phyloP scores from a whole-genome alignment of 2,888 invertebrate genomes.

The Drosophila anomalipes region DNA sequence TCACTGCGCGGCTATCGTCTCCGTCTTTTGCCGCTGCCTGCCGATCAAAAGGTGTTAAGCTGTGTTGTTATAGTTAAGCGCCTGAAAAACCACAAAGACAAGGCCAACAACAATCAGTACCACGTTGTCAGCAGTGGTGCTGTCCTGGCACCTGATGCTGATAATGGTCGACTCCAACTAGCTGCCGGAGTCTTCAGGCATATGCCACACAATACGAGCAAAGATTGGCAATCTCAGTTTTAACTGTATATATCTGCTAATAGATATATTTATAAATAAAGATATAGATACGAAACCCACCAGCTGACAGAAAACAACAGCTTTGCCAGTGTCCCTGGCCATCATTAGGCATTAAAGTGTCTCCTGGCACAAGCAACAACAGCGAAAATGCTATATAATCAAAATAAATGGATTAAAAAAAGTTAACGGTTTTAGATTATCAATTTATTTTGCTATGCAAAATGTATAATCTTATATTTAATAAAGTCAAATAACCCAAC shows the following conservation, averaged over 20 bases:
- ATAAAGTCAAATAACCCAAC: not conserved
- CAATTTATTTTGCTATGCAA: not conserved
- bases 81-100: conserved; percentile 66
- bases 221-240: conserved; percentile 23
- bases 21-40: conserved; percentile 42
- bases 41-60: conserved; percentile 78
- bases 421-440: not conserved
- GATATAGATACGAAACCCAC: not conserved
- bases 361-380: not conserved
- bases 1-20: conserved; percentile 24
- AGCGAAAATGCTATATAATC: not conserved
- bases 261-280: not conserved
- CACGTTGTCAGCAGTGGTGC: conserved; percentile 33
- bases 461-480: not conserved
- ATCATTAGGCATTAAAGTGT: no score
- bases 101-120: conserved; percentile 58
- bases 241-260: not conserved
- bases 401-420: not conserved
- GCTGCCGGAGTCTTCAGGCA: not conserved
- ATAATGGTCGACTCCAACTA: not conserved
- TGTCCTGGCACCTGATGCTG: not conserved
- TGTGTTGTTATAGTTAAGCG: conserved; percentile 74
- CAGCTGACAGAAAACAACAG: not conserved
- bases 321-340: not conserved
- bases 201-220: conserved; percentile 1